Conservation (phyloP, 1,140 invertebrate species). For the Sipha flava region DNA sequence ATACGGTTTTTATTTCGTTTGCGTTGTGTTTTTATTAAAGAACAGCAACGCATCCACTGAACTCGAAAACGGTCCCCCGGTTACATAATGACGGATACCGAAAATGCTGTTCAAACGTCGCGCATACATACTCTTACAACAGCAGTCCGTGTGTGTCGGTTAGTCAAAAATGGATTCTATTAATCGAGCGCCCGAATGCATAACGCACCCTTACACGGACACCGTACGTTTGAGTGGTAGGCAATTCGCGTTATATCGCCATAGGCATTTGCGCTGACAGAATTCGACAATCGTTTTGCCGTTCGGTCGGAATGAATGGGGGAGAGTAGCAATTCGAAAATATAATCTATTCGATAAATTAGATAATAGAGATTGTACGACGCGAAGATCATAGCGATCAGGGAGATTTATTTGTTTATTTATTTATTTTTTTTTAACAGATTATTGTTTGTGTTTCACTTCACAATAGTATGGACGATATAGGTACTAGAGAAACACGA, state of each 20-base stretch:
- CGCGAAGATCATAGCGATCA: too few species aligned
- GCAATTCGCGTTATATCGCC: too few species aligned
- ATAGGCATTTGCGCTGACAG: neutral
- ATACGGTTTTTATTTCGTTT: neutral
- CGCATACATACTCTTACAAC: neutral
- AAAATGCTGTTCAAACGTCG: neutral
- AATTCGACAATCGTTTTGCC: neutral
- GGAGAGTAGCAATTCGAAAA: too few species aligned
- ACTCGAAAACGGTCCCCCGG: neutral
- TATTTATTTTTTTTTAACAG: neutral
- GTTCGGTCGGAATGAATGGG: too few species aligned
- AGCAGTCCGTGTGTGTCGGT: neutral
- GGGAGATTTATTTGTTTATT: neutral
- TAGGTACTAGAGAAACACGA: neutral
- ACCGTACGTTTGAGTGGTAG: neutral
- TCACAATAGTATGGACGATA: neutral
- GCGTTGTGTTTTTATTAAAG: slow-evolving; percentile 4
- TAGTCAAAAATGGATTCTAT: neutral
- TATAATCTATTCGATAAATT: too few species aligned
- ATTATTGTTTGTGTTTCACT: neutral
- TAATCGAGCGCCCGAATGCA: neutral
- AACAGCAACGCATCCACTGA: neutral
- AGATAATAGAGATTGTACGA: too few species aligned
- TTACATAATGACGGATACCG: neutral
- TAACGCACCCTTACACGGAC: too few species aligned